A percentile compares a stretch with the other conserved stretches of the same genome.
Evolutionary conservation across 1,140 invertebrate species (phyloP).

Genomic region (Lanistes nyassanus): DNA sequence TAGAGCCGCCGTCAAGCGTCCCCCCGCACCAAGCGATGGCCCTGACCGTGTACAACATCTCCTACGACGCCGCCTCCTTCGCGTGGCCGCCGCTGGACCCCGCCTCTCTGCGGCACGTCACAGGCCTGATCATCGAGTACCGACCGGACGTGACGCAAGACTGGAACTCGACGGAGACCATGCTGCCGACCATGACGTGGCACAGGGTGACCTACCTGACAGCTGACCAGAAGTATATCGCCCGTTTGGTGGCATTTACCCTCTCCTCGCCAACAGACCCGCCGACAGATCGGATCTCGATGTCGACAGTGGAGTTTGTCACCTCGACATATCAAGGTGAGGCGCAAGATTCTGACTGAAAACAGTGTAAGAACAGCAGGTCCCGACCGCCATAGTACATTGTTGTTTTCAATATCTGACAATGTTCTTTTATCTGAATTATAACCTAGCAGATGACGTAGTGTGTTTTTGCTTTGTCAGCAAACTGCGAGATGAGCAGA

Average conservation of each 20-base stretch:
- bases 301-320: constrained; percentile 21
- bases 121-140: constrained; percentile 22
- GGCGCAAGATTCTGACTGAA: background rate
- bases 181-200: constrained; percentile 18
- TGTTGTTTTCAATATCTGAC: too few relatives aligned
- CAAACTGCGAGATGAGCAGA: too few relatives aligned
- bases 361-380: too few relatives aligned
- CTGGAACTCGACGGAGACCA: constrained; percentile 16
- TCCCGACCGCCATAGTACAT: too few relatives aligned
- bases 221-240: constrained; percentile 13
- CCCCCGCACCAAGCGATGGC: background rate
- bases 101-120: constrained; percentile 5
- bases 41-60: background rate
- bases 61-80: constrained; percentile 11
- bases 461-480: too few relatives aligned
- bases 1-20: background rate
- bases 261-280: background rate
- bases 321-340: constrained; percentile 26
- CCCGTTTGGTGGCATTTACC: constrained; percentile 25
- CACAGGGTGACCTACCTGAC: constrained; percentile 25
- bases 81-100: background rate
- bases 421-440: too few relatives aligned
- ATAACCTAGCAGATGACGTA: too few relatives aligned
- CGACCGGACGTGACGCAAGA: constrained; percentile 2
- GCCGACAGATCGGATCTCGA: constrained; percentile 2